These are phyloP conservation scores for Plestiodon gilberti DNA, from an alignment of 2,113 vertebrate genomes.

Conservation along the genomic window DNA sequence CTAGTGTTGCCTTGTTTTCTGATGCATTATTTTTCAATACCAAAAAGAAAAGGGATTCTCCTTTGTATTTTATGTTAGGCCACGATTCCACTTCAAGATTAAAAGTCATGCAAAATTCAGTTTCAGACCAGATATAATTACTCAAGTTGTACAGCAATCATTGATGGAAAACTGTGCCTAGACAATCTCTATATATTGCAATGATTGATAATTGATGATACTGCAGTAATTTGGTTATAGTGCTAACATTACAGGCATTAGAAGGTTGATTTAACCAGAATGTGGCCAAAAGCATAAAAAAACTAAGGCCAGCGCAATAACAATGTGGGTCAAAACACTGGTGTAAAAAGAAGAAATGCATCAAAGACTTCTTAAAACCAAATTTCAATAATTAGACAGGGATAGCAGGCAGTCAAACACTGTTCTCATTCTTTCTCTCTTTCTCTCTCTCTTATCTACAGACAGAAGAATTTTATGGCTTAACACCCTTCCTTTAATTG, in stretches of 20 bases:
- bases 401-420: neutral
- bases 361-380: neutral
- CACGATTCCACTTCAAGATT: neutral
- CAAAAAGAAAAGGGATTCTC: accelerated
- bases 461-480: neutral
- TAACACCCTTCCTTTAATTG: neutral
- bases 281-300: neutral
- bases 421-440: neutral
- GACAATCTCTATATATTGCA: neutral
- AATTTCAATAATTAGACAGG: neutral
- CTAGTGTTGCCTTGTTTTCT: neutral
- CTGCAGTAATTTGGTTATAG: neutral
- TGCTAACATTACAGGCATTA: neutral
- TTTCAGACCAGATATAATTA: accelerated
- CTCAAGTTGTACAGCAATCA: accelerated
- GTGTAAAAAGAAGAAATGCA: neutral
- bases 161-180: neutral
- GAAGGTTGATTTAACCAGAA: neutral
- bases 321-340: neutral
- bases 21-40: accelerated
- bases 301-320: neutral
- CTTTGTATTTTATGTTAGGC: neutral
- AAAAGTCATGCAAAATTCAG: neutral
- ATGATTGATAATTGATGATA: neutral
- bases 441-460: neutral